phyloP scores from a whole-genome alignment of 2,888 invertebrate species.

The Proisotoma minuta region DNA sequence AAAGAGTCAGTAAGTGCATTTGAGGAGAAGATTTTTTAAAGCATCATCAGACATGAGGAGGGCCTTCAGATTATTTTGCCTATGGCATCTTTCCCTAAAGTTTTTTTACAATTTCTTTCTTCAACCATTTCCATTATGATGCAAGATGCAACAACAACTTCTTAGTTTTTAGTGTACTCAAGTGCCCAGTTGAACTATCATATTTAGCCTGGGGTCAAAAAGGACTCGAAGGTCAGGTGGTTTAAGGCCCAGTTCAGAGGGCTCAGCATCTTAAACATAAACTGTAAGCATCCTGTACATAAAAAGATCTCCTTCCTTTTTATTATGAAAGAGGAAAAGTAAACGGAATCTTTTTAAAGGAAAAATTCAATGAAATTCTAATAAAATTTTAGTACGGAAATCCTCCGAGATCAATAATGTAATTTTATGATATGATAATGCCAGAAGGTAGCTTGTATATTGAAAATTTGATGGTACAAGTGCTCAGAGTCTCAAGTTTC shows the following conservation, averaged over 20 bases:
- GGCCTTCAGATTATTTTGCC: not conserved
- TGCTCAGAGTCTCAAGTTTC: too few species aligned
- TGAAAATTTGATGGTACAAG: too few species aligned
- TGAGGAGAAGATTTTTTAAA: too few species aligned
- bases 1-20: too few species aligned
- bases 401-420: conserved; percentile 11
- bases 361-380: conserved; percentile 13
- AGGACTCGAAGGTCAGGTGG: not conserved
- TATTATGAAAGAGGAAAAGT: too few species aligned
- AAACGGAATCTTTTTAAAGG: not conserved
- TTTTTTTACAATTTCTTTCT: conserved; percentile 3
- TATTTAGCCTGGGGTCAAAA: not conserved
- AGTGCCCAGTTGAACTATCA: too few species aligned
- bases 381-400: conserved; percentile 14
- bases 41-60: too few species aligned
- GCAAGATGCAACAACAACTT: too few species aligned
- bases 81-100: not conserved
- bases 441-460: not conserved
- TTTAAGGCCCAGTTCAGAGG: too few species aligned
- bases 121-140: not conserved
- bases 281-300: too few species aligned
- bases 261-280: too few species aligned
- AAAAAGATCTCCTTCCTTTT: too few species aligned
- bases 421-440: conserved; percentile 6
- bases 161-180: not conserved